Conservation (phyloP, 2,113 vertebrate species). For the Phrynosoma platyrhinos region DNA sequence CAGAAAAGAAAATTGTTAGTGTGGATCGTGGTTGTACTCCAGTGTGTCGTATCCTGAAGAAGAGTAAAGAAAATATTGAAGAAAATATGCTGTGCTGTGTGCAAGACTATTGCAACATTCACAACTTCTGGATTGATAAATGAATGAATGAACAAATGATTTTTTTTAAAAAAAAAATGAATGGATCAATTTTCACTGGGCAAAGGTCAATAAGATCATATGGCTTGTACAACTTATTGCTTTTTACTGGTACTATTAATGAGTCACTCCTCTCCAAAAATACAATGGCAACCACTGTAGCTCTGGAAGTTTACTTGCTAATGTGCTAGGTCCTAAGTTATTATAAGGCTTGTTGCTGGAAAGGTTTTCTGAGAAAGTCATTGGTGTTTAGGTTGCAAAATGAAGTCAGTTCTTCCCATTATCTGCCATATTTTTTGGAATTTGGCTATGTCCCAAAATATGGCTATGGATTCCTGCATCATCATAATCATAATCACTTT, state of each 20-base stretch:
- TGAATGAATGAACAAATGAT: neutral
- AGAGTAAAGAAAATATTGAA: neutral
- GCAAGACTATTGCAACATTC: neutral
- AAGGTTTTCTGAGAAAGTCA: neutral
- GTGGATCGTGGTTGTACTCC: slow-evolving; percentile 10
- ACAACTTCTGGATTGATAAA: slow-evolving; percentile 1
- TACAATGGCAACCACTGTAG: neutral
- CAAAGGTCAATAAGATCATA: neutral
- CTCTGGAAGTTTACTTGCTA: neutral
- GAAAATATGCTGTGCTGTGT: slow-evolving; percentile 12
- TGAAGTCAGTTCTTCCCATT: neutral
- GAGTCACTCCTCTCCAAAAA: neutral
- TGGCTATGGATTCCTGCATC: too few species aligned
- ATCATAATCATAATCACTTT: too few species aligned
- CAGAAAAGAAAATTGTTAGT: neutral
- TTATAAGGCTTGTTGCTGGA: neutral
- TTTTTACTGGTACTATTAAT: neutral
- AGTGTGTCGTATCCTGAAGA: neutral
- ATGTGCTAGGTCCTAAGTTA: neutral
- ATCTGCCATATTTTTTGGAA: neutral
- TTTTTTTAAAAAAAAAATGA: neutral
- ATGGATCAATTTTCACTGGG: neutral
- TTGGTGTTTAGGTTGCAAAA: neutral
- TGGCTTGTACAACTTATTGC: neutral
- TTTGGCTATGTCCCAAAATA: neutral